Percentiles rank a stretch among this genome's conserved stretches.
Evolutionary conservation across 2,797 vertebrate genomes (phyloP).

Genomic region (Benthosema pterotum): DNA sequence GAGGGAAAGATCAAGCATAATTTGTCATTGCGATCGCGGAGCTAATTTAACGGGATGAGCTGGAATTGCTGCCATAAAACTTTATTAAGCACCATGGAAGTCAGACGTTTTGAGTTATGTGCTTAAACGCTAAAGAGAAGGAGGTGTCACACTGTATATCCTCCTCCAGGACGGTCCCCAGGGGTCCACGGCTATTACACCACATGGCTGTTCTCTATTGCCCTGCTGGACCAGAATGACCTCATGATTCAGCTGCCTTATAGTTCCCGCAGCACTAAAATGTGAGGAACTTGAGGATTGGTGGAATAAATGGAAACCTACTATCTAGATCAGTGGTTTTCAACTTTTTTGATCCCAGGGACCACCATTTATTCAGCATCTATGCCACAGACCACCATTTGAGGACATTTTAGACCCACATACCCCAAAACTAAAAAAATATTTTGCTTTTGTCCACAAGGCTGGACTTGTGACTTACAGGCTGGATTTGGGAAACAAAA

Average conservation of each 20-base stretch:
- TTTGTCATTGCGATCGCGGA: constrained; percentile 61
- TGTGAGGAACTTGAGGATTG: constrained; percentile 8
- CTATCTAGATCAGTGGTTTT: too few species aligned
- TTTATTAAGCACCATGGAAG: constrained; percentile 70
- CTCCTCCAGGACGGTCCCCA: constrained; percentile 22
- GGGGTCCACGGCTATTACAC: constrained; percentile 43
- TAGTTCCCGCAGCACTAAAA: constrained; percentile 18
- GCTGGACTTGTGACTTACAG: too few species aligned
- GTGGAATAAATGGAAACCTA: too few species aligned
- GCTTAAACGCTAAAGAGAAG: constrained; percentile 15
- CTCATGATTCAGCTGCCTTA: constrained; percentile 31
- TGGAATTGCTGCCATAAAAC: constrained; percentile 67
- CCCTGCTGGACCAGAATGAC: constrained; percentile 47
- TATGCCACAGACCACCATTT: too few species aligned
- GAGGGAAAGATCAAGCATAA: constrained; percentile 60
- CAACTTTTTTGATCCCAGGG: too few species aligned
- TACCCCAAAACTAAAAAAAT: too few species aligned
- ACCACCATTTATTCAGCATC: too few species aligned
- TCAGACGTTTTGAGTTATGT: constrained; percentile 68
- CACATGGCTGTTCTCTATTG: constrained; percentile 34
- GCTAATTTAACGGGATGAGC: constrained; percentile 57
- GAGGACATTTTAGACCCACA: too few species aligned
- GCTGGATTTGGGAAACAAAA: too few species aligned
- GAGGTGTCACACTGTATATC: constrained; percentile 43
- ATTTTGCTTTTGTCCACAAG: too few species aligned